Conservation (phyloP, 2,888 invertebrate species). For the Aphidoletes aphidimyza region DNA sequence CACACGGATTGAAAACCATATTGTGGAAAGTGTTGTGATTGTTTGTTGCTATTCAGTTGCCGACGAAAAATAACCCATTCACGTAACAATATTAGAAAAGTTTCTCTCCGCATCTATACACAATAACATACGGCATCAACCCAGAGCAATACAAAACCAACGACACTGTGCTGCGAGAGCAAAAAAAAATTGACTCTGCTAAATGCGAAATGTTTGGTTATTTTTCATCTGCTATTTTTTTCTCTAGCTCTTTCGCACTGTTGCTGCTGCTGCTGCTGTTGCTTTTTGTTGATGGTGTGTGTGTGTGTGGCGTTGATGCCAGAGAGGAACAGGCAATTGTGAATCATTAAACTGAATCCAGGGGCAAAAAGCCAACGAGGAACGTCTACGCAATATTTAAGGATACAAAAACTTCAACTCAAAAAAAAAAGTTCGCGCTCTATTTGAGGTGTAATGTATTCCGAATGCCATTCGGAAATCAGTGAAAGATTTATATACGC, state of each 20-base stretch:
- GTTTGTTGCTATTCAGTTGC: neutral
- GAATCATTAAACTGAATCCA: neutral
- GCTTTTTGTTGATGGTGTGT: too few species aligned
- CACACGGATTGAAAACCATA: neutral
- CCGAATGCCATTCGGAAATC: neutral
- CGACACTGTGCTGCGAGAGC: too few species aligned
- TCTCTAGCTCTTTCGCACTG: neutral
- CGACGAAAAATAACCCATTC: neutral
- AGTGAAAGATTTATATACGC: neutral
- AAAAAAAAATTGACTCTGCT: too few species aligned
- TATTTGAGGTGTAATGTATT: constrained; percentile 4
- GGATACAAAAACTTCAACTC: neutral
- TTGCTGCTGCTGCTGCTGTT: too few species aligned
- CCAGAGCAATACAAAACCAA: too few species aligned
- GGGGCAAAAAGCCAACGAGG: neutral
- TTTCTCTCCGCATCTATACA: too few species aligned
- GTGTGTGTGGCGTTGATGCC: too few species aligned
- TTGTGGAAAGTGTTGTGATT: neutral
- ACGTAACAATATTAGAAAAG: too few species aligned
- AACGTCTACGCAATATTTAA: neutral
- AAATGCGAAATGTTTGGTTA: too few species aligned
- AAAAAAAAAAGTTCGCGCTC: neutral
- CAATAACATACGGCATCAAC: too few species aligned
- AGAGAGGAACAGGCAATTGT: neutral
- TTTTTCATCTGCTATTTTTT: neutral